Evolutionary conservation across 2,888 invertebrate species (phyloP).

Genomic region (Girardia tigrina): DNA sequence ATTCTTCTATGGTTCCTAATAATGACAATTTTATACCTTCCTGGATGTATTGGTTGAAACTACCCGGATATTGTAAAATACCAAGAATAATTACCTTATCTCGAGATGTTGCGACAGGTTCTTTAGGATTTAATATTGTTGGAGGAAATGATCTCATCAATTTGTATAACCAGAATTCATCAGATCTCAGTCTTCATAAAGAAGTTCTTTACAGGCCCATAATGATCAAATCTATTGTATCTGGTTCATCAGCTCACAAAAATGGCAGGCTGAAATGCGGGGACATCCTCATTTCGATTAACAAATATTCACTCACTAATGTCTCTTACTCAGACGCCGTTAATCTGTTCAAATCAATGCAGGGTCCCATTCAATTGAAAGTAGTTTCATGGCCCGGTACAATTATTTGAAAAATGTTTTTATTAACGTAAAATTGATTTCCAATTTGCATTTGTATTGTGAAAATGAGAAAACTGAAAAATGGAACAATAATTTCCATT

Average conservation of each 20-base stretch:
- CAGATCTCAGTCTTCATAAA: not conserved
- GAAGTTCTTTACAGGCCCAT: constrained; percentile 47
- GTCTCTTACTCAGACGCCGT: no score
- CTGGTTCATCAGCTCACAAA: constrained; percentile 48
- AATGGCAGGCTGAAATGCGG: constrained; percentile 44
- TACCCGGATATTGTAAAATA: constrained; percentile 50
- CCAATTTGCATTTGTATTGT: no score
- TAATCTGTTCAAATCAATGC: no score
- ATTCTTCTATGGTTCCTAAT: constrained; percentile 37
- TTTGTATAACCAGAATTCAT: not conserved
- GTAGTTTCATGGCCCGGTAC: no score
- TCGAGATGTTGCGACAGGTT: constrained; percentile 46
- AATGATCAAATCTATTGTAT: constrained; percentile 52
- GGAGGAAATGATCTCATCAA: constrained; percentile 45
- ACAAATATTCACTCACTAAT: no score
- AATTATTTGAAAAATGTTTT: no score
- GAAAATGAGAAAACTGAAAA: no score
- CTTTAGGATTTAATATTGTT: constrained; percentile 52
- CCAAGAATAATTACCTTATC: constrained; percentile 48
- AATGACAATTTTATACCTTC: constrained; percentile 51
- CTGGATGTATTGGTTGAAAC: constrained; percentile 53
- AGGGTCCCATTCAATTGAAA: no score
- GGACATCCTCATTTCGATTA: no score
- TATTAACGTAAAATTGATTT: no score
- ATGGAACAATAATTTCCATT: no score